phyloP scores from a whole-genome alignment of 2,797 vertebrate genomes.

The Fringilla coelebs region DNA sequence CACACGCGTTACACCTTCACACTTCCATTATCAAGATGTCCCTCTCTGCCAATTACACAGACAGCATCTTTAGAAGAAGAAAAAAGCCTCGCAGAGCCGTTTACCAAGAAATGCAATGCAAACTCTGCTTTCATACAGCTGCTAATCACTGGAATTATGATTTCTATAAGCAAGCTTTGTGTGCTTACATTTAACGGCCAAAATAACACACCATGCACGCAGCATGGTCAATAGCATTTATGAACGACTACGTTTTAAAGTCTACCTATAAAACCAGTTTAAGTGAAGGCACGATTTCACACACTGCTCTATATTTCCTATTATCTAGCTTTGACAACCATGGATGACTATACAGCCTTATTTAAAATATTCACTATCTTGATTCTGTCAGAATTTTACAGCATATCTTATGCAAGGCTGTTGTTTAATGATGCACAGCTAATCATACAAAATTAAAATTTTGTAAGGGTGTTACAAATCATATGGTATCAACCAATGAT shows the following conservation, averaged over 20 bases:
- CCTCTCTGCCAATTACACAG: conserved; percentile 97
- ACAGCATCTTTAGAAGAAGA: conserved; percentile 76
- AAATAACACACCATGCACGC: conserved; percentile 69
- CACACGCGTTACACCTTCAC: conserved; percentile 88
- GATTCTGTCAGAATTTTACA: conserved; percentile 87
- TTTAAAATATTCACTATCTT: conserved; percentile 89
- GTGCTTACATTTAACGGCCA: conserved; percentile 75
- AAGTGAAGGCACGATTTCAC: conserved; percentile 79
- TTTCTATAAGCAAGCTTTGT: conserved; percentile 74
- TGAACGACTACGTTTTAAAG: conserved; percentile 76
- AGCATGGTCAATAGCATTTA: conserved; percentile 77
- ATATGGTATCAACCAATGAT: conserved; percentile 91
- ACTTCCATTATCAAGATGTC: conserved; percentile 94
- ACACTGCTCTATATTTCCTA: conserved; percentile 78
- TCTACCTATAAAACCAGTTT: conserved; percentile 78
- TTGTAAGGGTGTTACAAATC: conserved; percentile 89
- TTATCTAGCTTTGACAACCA: conserved; percentile 84
- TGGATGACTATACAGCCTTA: conserved; percentile 80
- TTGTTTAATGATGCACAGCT: conserved; percentile 99
- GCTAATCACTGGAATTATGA: conserved; percentile 80
- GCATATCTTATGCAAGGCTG: conserved; percentile 86
- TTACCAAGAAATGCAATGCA: conserved; percentile 94
- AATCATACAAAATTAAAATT: conserved; percentile 99
- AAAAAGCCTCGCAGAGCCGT: conserved; percentile 85
- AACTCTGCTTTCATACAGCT: conserved; percentile 76